These are phyloP conservation scores for Sterna hirundo DNA, from an alignment of 2,113 vertebrate genomes.

Conservation along the genomic window DNA sequence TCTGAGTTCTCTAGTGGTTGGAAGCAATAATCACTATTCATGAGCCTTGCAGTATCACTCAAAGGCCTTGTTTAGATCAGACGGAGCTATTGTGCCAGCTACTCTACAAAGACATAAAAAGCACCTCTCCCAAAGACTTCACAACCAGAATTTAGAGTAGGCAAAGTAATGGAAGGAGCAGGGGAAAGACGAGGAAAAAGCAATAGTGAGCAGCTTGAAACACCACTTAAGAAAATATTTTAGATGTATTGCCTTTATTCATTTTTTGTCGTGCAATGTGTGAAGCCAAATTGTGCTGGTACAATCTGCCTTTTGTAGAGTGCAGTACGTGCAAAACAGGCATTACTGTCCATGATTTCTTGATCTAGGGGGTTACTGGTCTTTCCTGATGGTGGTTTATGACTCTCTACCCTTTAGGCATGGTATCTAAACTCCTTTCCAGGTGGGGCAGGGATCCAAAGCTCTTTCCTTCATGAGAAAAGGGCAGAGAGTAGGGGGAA, in stretches of 20 bases:
- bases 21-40: slow-evolving; percentile 55
- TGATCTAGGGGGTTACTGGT: background rate
- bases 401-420: background rate
- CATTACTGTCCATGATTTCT: background rate
- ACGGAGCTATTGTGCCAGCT: slow-evolving; percentile 7
- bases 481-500: background rate
- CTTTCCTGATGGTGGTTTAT: background rate
- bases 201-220: background rate
- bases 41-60: slow-evolving; percentile 27
- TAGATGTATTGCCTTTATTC: background rate
- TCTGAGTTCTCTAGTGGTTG: background rate
- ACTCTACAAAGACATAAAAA: background rate
- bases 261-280: background rate
- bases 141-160: background rate
- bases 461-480: background rate
- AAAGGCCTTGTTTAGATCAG: slow-evolving; percentile 50
- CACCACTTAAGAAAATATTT: background rate
- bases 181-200: background rate
- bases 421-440: background rate
- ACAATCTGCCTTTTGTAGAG: background rate
- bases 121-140: background rate
- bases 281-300: background rate
- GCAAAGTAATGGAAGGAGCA: background rate
- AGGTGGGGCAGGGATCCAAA: background rate
- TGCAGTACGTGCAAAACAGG: background rate